Base-by-base conservation (phyloP, 2,797 vertebrate genomes). In the Trachops cirrhosus region DNA sequence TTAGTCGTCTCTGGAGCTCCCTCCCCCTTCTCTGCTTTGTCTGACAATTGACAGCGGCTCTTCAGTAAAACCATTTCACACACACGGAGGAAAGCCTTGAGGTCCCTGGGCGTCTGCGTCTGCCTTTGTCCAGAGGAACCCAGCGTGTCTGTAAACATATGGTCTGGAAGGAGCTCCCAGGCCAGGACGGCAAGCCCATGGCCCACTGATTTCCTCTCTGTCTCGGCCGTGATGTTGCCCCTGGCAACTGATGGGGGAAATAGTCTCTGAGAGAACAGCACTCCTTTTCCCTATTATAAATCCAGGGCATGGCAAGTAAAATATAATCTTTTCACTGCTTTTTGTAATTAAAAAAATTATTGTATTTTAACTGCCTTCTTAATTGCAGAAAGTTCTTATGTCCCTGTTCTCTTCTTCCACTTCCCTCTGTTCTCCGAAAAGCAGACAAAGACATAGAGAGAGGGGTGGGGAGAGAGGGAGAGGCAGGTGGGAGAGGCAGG, bases 91-190 rank as follows among this genome's bases (percentile, higher is more conserved):
- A 62, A 39, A 54, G 83, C 86, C 82, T 80, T 22, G 39, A 79
- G 73, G 83, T 12, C 19, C 4, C 22, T 15, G 41, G 7, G 2
- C 24, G 29, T 64, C 78, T 59, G 44, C 8, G 41, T 64, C 75
- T 32, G n/a, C 84, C 59, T 89, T 64, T 83, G 79, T 94, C 57
- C 22, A n/a, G 74, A 52, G 34, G 50, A 79, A n/a, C 84, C 71
- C 9, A 57, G 75, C 67, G 7, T 85, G 77, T 96, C 89, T 96
- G 93, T 93, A 89, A 94, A 95, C 93, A 85, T 10, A 19, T 10
- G 87, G 59, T 46, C 10, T 29, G 48, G 83, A 67, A 70, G 64
- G 74, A 85, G 68, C 73, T 71, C 14, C 37, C 52, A 32, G 70
- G 50, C n/a, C 41, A 12, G 19, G 54, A 89, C 37, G 89, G 92